These are phyloP conservation scores for Sciaenops ocellatus DNA, from an alignment of 2,797 vertebrate genomes.

Conservation along the genomic window DNA sequence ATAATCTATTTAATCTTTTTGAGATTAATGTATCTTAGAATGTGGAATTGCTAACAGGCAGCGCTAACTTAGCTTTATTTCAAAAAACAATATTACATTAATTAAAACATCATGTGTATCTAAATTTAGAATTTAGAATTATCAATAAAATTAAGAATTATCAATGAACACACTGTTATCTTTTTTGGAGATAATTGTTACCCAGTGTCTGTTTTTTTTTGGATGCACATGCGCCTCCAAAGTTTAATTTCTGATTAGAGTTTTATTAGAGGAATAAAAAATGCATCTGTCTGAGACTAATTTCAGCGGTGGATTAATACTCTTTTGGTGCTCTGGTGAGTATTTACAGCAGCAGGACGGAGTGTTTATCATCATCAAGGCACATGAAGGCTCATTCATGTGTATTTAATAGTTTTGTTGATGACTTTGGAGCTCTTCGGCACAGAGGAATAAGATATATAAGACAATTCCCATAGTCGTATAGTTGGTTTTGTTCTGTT, in stretches of 20 bases:
- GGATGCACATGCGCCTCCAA: neutral
- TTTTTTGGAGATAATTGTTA: neutral
- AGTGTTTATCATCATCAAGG: constrained; percentile 12
- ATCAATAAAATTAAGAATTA: no score
- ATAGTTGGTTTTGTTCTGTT: neutral
- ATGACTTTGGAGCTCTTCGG: neutral
- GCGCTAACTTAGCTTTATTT: neutral
- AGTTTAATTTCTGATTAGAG: neutral
- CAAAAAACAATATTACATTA: neutral
- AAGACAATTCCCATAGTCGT: neutral
- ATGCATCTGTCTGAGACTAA: neutral
- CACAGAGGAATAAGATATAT: neutral
- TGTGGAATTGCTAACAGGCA: neutral
- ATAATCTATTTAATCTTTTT: neutral
- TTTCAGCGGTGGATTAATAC: neutral
- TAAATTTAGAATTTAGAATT: neutral
- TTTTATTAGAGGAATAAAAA: neutral
- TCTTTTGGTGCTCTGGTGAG: constrained; percentile 1
- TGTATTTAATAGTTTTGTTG: constrained; percentile 21
- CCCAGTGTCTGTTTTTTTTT: neutral
- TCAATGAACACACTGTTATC: neutral
- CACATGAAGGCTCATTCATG: constrained; percentile 3
- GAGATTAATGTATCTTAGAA: neutral
- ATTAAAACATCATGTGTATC: neutral
- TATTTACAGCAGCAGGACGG: constrained; percentile 12